phyloP scores from a whole-genome alignment of 2,797 vertebrate species.

The Spea hammondii region DNA sequence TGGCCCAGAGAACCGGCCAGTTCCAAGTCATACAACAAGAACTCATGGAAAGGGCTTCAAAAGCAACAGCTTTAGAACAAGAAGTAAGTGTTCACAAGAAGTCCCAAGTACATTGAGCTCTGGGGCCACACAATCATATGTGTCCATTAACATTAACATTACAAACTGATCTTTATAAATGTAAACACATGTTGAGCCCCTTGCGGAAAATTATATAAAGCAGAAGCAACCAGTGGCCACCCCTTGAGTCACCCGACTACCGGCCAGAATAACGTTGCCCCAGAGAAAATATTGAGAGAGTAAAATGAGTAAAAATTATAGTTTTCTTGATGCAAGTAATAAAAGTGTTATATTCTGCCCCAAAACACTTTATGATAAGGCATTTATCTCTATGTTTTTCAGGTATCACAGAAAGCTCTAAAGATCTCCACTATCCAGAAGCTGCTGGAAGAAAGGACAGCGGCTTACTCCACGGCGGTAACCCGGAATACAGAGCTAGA shows the following conservation, averaged over 20 bases:
- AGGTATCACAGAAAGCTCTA: slow-evolving; percentile 80
- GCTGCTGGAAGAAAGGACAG: slow-evolving; percentile 82
- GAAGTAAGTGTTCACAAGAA: slow-evolving; percentile 69
- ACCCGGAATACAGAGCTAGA: slow-evolving; percentile 78
- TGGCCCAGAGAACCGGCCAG: slow-evolving; percentile 82
- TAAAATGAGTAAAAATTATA: too few species aligned
- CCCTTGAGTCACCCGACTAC: too few species aligned
- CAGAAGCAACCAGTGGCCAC: not conserved
- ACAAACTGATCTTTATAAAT: not conserved
- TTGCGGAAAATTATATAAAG: not conserved
- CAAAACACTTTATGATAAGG: not conserved
- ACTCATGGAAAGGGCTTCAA: slow-evolving; percentile 78
- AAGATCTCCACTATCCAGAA: slow-evolving; percentile 78
- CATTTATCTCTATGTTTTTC: slow-evolving; percentile 55
- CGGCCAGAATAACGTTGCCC: too few species aligned
- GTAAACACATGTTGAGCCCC: not conserved
- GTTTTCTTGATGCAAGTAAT: too few species aligned
- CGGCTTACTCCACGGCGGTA: slow-evolving; percentile 72
- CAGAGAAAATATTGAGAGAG: too few species aligned
- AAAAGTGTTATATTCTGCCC: too few species aligned
- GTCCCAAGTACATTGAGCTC: not conserved
- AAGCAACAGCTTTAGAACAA: slow-evolving; percentile 72
- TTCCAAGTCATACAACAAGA: slow-evolving; percentile 85
- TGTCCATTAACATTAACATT: not conserved
- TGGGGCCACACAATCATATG: not conserved